These are phyloP conservation scores for Heptranchias perlo DNA, from an alignment of 2,113 vertebrate genomes.

Conservation along the genomic window DNA sequence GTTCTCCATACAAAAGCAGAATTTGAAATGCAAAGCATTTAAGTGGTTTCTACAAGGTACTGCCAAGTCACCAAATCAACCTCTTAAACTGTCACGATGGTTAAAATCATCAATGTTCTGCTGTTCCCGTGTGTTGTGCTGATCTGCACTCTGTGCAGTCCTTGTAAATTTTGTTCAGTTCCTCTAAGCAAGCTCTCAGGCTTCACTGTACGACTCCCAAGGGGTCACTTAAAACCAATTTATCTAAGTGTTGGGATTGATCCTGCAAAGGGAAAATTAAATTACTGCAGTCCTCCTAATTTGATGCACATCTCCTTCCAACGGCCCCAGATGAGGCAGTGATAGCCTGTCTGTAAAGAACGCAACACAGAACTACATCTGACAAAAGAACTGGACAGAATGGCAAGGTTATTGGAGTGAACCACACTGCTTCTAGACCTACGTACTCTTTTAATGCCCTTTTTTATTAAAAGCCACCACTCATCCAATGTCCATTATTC, in stretches of 20 bases:
- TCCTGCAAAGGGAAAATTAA: background rate
- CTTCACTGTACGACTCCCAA: background rate
- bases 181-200: background rate
- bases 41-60: background rate
- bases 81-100: conserved; percentile 30
- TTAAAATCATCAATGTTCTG: background rate
- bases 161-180: background rate
- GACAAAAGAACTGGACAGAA: background rate
- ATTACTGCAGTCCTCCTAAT: background rate
- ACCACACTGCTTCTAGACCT: background rate
- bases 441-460: background rate
- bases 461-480: background rate
- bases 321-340: background rate
- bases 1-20: background rate
- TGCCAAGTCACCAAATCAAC: conserved; percentile 24
- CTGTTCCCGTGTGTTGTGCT: background rate
- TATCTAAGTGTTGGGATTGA: conserved; percentile 4
- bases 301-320: background rate
- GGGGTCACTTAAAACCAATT: conserved; percentile 17
- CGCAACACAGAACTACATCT: no score
- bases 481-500: background rate
- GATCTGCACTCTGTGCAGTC: background rate
- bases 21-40: background rate
- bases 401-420: background rate
- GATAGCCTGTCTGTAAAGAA: background rate